These are phyloP conservation scores for Anagrus nilaparvatae DNA, from an alignment of 1,140 invertebrate species.

Conservation along the genomic window DNA sequence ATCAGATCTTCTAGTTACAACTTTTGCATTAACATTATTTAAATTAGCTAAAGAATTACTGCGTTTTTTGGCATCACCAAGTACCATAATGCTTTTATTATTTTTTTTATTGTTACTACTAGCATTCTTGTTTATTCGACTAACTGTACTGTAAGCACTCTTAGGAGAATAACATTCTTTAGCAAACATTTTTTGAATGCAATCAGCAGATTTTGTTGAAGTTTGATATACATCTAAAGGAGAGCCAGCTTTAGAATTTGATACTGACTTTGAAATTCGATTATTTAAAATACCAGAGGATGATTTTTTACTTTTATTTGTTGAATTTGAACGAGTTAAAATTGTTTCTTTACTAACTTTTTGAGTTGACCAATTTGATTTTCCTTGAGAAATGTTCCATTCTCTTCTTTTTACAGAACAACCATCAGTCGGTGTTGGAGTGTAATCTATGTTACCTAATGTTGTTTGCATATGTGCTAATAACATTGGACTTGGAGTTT, in stretches of 20 bases:
- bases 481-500: slow-evolving; percentile 50
- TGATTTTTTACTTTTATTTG: slow-evolving; percentile 19
- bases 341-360: slow-evolving; percentile 13
- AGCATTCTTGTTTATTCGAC: slow-evolving; percentile 14
- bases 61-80: slow-evolving; percentile 20
- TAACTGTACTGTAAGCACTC: slow-evolving; percentile 6
- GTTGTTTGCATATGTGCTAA: slow-evolving; percentile 48
- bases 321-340: slow-evolving; percentile 10
- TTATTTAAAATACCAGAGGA: slow-evolving; percentile 14
- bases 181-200: slow-evolving; percentile 26
- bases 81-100: slow-evolving; percentile 17
- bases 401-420: slow-evolving; percentile 37
- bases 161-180: slow-evolving; percentile 18
- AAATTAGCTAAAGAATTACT: slow-evolving; percentile 19
- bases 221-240: slow-evolving; percentile 13
- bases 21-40: slow-evolving; percentile 11
- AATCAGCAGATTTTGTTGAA: slow-evolving; percentile 28
- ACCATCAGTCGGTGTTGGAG: slow-evolving; percentile 39
- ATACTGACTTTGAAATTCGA: slow-evolving; percentile 18
- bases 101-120: slow-evolving; percentile 13
- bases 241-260: slow-evolving; percentile 10
- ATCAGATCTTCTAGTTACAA: slow-evolving; percentile 2
- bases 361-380: slow-evolving; percentile 27
- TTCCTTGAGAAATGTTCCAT: slow-evolving; percentile 38
- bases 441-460: slow-evolving; percentile 33